A percentile compares a stretch with the other conserved stretches of the same genome.
phyloP scores from a whole-genome alignment of 2,888 invertebrate genomes.

The Cordilura impudica region DNA sequence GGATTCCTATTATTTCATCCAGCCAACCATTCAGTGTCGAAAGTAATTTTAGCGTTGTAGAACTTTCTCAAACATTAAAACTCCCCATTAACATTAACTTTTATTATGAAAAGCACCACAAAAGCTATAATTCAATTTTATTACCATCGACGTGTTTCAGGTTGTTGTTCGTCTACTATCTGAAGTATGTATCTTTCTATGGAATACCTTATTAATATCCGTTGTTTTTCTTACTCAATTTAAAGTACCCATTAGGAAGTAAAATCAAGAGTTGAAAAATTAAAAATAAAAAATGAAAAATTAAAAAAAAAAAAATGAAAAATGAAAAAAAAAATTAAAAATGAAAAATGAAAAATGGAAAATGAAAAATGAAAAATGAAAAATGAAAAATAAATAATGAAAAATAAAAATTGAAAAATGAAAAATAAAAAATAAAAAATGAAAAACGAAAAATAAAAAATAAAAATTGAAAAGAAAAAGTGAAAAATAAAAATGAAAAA shows the following conservation, averaged over 20 bases:
- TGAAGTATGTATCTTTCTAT: conserved; percentile 31
- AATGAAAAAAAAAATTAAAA: too few species aligned
- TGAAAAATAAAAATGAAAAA: too few species aligned
- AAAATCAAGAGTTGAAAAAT: too few species aligned
- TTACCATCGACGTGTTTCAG: conserved; percentile 74
- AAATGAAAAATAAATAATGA: too few species aligned
- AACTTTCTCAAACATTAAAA: conserved; percentile 11
- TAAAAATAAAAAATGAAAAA: too few species aligned
- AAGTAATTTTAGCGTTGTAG: conserved; percentile 25
- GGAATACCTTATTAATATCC: conserved; percentile 26
- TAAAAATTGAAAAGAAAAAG: too few species aligned
- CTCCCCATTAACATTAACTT: conserved; percentile 56
- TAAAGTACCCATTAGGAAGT: conserved; percentile 19
- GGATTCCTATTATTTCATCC: conserved; percentile 4
- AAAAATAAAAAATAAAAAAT: too few species aligned
- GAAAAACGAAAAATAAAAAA: too few species aligned
- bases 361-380: too few species aligned
- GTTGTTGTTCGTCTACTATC: conserved; percentile 72
- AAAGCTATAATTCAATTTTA: conserved; percentile 76
- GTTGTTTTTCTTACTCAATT: conserved; percentile 4
- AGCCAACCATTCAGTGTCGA: background rate
- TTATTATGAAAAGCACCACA: conserved; percentile 34
- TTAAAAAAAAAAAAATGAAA: too few species aligned
- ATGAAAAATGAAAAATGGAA: too few species aligned
- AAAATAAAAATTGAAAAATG: too few species aligned